These are phyloP conservation scores for Zosterops pallidus DNA, from an alignment of 2,113 vertebrate genomes.

Conservation along the genomic window DNA sequence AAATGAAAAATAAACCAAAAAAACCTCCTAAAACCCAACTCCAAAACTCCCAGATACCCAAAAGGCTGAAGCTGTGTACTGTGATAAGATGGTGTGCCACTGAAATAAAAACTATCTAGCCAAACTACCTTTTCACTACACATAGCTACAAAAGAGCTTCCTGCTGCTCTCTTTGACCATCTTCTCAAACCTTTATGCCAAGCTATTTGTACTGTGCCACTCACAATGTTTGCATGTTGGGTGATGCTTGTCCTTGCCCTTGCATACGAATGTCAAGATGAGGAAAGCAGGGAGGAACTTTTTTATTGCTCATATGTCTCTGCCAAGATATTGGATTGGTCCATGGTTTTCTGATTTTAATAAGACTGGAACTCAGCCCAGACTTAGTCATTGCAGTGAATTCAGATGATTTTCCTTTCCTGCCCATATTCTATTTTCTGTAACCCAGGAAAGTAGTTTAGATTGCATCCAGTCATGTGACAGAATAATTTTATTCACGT, in stretches of 20 bases:
- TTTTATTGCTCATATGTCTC: background rate
- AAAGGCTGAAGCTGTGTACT: background rate
- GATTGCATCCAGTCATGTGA: background rate
- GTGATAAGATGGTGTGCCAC: background rate
- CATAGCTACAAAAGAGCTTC: background rate
- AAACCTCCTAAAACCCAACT: rapidly evolving
- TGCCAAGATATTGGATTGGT: conserved; percentile 40
- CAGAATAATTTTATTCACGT: background rate
- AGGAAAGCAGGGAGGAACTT: background rate
- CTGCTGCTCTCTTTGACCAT: background rate
- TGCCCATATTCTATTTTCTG: conserved; percentile 23
- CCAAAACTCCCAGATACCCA: background rate
- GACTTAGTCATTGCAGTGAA: conserved; percentile 27
- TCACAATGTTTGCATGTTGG: rapidly evolving
- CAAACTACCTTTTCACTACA: background rate
- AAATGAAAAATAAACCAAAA: background rate
- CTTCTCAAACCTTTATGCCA: background rate
- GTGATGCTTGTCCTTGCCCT: background rate
- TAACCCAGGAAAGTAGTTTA: conserved; percentile 3
- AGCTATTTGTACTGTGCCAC: background rate
- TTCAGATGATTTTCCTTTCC: conserved; percentile 47
- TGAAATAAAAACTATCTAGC: background rate
- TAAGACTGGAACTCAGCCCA: conserved; percentile 46
- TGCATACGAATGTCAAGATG: background rate
- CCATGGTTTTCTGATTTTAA: conserved; percentile 47